Evolutionary conservation across 2,888 invertebrate genomes (phyloP), one percentile per base, ranked within the genome.

Genomic region (Panorpa germanica): DNA sequence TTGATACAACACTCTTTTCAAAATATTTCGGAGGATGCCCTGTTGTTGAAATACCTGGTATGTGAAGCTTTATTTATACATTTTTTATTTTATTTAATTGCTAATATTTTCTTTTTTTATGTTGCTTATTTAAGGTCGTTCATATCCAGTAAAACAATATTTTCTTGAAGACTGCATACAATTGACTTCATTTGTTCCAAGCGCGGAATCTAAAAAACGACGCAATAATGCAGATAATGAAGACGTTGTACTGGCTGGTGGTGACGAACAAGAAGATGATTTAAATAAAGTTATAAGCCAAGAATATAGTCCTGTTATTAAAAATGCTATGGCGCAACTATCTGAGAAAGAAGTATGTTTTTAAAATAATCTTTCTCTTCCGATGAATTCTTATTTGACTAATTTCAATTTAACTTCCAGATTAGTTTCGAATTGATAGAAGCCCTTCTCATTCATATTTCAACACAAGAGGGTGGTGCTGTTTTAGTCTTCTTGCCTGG

Each of bases 81-180:
- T n/a, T 28, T 29, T 4, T 15, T 16, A n/a, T 7, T 14, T 31
- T 4, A 9, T 13, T 34, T 31, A 2, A 25, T 20, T 17, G 11
- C 4, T 14, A 18, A 13, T 9, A 5, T 26, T 2, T n/a, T 7
- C 22, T n/a, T 8, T 13, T 19, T 25, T 18, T 30, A 12, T 5
- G 13, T 12, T 34, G 33, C 19, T 21, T 38, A 72, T 91, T 5
- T 72, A 78, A 2, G 95, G 95, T 0, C 65, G 86, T 10, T 70
- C 86, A 1, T 81, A 62, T 52, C 86, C 91, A 0, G 91, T 95
- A 0, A 64, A 77, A 41, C 85, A 86, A 39, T 88, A 82, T 49
- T 96, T 85, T 57, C 53, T 96, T 29, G 96, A 98, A 49, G 96
- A 98, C 52, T 77, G 81, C 38, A 64, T 98, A 14, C 75, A 90